phyloP scores from a whole-genome alignment of 2,888 invertebrate species.

The Acronicta alni region DNA sequence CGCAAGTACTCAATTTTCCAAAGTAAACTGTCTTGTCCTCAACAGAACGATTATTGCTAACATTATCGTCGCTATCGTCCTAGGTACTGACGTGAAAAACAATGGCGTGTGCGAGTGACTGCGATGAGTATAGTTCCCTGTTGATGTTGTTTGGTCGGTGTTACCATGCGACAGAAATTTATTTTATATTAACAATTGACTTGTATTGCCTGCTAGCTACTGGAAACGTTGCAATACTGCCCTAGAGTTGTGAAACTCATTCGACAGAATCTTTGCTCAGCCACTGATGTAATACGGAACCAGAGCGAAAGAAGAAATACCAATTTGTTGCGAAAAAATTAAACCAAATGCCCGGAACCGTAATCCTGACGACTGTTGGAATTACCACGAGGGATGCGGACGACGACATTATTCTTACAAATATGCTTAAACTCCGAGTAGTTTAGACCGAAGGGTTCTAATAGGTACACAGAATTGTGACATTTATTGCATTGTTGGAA shows the following conservation, averaged over 20 bases:
- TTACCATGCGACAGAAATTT: too few relatives aligned
- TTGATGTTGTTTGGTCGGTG: too few relatives aligned
- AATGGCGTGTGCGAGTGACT: conserved; percentile 18
- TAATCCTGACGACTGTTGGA: neutral
- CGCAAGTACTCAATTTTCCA: too few relatives aligned
- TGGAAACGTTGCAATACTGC: too few relatives aligned
- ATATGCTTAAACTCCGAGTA: conserved; percentile 9
- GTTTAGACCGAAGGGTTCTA: conserved; percentile 4
- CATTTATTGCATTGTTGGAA: neutral
- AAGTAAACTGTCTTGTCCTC: conserved; percentile 18
- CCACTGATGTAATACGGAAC: too few relatives aligned
- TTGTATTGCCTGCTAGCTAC: too few relatives aligned
- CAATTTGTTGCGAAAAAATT: too few relatives aligned
- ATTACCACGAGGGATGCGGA: conserved; percentile 4
- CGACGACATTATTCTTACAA: conserved; percentile 9
- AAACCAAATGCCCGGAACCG: too few relatives aligned
- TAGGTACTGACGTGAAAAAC: conserved; percentile 11
- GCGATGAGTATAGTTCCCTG: conserved; percentile 5
- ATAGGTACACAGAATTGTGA: neutral
- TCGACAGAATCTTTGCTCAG: too few relatives aligned
- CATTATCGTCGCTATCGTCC: conserved; percentile 1
- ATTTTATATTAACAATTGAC: too few relatives aligned
- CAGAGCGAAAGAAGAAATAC: too few relatives aligned
- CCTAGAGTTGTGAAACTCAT: too few relatives aligned
- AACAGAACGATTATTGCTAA: conserved; percentile 17